Evolutionary conservation across 2,888 invertebrate genomes (phyloP).

Genomic region (Conomelus anceps): DNA sequence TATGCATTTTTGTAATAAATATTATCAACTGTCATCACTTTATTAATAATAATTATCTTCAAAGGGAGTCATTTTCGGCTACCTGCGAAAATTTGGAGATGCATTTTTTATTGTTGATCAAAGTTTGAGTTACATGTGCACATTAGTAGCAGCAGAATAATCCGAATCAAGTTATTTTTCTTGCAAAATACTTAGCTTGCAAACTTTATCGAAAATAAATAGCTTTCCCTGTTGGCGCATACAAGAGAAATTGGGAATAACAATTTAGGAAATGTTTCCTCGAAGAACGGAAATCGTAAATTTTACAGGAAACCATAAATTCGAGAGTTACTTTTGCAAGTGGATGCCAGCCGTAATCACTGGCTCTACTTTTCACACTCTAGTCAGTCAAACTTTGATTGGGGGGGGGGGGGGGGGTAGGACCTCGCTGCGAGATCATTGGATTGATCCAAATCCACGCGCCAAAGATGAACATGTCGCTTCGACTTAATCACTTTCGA

Average conservation of each 20-base stretch:
- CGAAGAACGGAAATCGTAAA: background rate
- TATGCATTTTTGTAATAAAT: too few relatives aligned
- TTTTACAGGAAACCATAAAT: background rate
- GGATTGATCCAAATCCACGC: background rate
- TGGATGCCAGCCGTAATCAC: background rate
- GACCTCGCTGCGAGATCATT: background rate
- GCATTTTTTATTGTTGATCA: background rate
- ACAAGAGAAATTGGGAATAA: background rate
- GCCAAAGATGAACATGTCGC: background rate
- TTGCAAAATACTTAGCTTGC: background rate
- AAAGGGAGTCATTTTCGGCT: too few relatives aligned
- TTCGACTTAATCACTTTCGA: background rate
- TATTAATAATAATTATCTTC: too few relatives aligned
- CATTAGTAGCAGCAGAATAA: background rate
- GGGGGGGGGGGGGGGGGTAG: too few relatives aligned
- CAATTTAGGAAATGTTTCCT: background rate
- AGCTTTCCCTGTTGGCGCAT: background rate
- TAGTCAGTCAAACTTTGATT: background rate
- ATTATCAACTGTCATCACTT: too few relatives aligned
- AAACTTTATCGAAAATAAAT: background rate
- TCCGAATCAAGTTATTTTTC: background rate
- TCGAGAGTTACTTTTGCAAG: background rate
- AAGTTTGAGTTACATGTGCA: background rate
- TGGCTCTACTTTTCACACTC: background rate
- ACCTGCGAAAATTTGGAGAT: background rate